A percentile compares a stretch with the other conserved stretches of the same genome.
Evolutionary conservation across 2,797 vertebrate species (phyloP).

Genomic region (Sebastes taczanowskii): DNA sequence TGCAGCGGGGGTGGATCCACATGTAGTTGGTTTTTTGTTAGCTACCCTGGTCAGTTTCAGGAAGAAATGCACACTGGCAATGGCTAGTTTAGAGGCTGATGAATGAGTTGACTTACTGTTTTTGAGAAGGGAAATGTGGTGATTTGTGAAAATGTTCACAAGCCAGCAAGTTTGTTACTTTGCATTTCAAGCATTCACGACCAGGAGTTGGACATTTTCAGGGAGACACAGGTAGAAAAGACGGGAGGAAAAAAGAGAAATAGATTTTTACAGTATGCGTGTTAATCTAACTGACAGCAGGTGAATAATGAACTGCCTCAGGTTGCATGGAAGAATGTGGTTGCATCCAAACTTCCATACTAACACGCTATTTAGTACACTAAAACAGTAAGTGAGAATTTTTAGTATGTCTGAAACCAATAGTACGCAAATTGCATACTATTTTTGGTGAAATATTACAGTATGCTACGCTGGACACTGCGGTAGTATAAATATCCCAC

Average conservation of each 20-base stretch:
- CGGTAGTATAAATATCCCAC: accelerated
- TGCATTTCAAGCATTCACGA: not conserved
- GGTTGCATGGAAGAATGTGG: conserved; percentile 51
- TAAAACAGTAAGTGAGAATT: too few species aligned
- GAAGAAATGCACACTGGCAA: not conserved
- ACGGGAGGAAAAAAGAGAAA: not conserved
- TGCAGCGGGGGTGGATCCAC: conserved; percentile 27
- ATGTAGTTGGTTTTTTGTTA: conserved; percentile 50
- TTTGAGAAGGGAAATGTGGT: not conserved
- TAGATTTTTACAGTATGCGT: not conserved
- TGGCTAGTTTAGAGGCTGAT: not conserved
- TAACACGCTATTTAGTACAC: too few species aligned
- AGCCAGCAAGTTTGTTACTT: not conserved
- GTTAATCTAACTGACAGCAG: conserved; percentile 6
- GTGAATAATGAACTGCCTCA: conserved; percentile 62
- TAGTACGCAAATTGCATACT: too few species aligned
- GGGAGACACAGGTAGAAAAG: not conserved
- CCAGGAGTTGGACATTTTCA: not conserved
- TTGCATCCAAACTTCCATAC: too few species aligned
- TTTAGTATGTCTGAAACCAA: too few species aligned
- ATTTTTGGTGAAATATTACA: too few species aligned
- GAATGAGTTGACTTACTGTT: not conserved
- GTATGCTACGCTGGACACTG: too few species aligned
- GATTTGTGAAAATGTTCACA: not conserved
- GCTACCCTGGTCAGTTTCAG: conserved; percentile 33